These are phyloP conservation scores for Apamea sordens DNA, from an alignment of 2,888 invertebrate species.

Conservation along the genomic window DNA sequence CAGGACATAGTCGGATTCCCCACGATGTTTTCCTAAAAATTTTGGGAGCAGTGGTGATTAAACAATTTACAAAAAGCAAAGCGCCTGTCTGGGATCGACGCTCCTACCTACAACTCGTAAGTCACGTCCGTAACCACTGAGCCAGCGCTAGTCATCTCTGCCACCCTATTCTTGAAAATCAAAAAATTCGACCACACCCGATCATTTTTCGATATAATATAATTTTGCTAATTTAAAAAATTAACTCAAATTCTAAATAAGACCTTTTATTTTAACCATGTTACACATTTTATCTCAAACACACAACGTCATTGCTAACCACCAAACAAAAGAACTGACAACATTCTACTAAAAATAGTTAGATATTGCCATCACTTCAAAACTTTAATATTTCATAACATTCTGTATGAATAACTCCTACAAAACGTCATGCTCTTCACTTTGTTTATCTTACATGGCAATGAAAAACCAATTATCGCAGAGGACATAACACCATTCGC, in stretches of 20 bases:
- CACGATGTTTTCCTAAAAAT: too few relatives aligned
- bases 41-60: too few relatives aligned
- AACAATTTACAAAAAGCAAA: too few relatives aligned
- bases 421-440: not conserved
- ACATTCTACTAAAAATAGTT: not conserved
- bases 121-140: too few relatives aligned
- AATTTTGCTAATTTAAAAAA: not conserved
- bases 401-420: not conserved
- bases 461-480: slow-evolving; percentile 41
- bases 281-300: not conserved
- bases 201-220: not conserved
- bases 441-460: slow-evolving; percentile 34
- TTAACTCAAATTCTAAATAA: not conserved
- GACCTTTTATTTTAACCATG: not conserved
- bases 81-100: too few relatives aligned
- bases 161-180: not conserved
- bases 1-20: too few relatives aligned
- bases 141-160: too few relatives aligned
- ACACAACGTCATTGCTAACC: not conserved
- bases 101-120: too few relatives aligned
- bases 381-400: slow-evolving; percentile 6
- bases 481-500: slow-evolving; percentile 7
- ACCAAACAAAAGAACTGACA: not conserved
- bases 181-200: not conserved
- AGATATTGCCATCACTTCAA: too few relatives aligned